Evolutionary conservation across 2,797 vertebrate genomes (phyloP).

Genomic region (Epinephelus coioides): DNA sequence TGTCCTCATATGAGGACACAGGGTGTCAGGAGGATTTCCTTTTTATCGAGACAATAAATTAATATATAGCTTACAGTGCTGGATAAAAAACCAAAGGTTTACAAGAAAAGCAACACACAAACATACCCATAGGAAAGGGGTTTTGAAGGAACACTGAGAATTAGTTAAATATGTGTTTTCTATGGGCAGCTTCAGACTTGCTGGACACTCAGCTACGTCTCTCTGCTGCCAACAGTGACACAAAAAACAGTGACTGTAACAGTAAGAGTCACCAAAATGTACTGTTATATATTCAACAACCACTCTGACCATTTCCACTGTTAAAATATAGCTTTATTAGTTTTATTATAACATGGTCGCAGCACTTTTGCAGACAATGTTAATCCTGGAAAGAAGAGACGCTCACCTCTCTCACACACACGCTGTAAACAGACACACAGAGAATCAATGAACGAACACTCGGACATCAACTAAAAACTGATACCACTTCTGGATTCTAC

Average conservation of each 20-base stretch:
- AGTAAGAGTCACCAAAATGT: no score
- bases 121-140: background rate
- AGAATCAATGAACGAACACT: conserved; percentile 44
- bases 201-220: background rate
- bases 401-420: conserved; percentile 37
- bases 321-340: conserved; percentile 87
- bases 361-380: conserved; percentile 64
- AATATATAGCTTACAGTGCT: no score
- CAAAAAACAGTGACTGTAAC: no score
- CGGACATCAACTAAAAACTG: conserved; percentile 45
- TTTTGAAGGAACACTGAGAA: background rate
- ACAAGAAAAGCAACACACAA: background rate
- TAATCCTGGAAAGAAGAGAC: conserved; percentile 50
- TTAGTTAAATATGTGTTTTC: no score
- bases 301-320: conserved; percentile 56
- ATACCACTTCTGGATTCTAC: conserved; percentile 27
- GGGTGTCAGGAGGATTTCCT: no score
- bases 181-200: background rate
- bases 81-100: no score
- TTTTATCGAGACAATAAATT: no score
- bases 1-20: no score
- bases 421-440: conserved; percentile 65
- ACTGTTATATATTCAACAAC: conserved; percentile 17
- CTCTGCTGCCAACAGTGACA: background rate
- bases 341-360: conserved; percentile 70